phyloP scores from a whole-genome alignment of 2,797 vertebrate genomes.

The Vipera latastei region DNA sequence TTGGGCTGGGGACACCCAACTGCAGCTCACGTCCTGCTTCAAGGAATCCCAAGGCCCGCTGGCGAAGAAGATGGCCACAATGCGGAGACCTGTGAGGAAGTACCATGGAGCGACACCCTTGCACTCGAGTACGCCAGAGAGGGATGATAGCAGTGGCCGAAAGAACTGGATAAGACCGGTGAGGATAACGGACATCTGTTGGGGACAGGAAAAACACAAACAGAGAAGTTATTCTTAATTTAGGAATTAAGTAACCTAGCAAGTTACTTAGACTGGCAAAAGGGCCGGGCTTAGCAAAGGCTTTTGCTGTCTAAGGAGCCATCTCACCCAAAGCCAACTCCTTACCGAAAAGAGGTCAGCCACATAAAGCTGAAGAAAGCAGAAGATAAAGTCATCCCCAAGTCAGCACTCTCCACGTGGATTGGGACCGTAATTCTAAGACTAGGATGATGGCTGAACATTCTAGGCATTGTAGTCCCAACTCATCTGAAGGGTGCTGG shows the following conservation, averaged over 20 bases:
- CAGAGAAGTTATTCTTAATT: background rate
- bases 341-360: background rate
- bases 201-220: background rate
- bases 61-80: constrained; percentile 28
- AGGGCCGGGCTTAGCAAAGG: background rate
- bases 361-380: background rate
- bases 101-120: constrained; percentile 27
- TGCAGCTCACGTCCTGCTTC: constrained; percentile 15
- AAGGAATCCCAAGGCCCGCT: constrained; percentile 14
- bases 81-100: constrained; percentile 33
- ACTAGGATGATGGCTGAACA: background rate
- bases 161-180: constrained; percentile 30
- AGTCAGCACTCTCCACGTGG: background rate
- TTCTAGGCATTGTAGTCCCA: background rate
- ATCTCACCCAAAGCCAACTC: background rate
- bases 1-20: fast-evolving
- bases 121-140: constrained; percentile 25
- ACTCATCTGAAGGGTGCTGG: background rate
- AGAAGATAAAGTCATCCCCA: background rate
- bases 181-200: constrained; percentile 31
- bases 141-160: constrained; percentile 19
- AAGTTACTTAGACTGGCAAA: background rate
- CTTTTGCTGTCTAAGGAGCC: background rate
- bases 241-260: background rate
- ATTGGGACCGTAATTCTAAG: background rate